Conservation (phyloP, 1,140 invertebrate genomes). For the Lepidurus apus region DNA sequence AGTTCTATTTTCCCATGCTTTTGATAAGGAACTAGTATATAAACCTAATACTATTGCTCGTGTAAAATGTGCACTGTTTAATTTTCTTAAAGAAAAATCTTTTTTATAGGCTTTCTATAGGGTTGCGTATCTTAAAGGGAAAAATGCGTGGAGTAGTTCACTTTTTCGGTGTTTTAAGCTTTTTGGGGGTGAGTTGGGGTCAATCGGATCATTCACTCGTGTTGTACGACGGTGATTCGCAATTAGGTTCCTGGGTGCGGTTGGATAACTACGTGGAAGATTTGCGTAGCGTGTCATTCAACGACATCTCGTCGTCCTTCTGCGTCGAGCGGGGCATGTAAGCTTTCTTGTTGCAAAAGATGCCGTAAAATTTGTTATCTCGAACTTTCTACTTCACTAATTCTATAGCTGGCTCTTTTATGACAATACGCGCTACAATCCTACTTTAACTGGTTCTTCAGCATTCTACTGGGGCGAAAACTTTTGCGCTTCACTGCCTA, state of each 20-base stretch:
- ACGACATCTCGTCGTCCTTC: constrained; percentile 30
- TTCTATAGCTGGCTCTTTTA: constrained; percentile 32
- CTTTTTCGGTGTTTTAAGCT: neutral
- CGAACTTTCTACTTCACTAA: neutral
- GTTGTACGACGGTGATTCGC: constrained; percentile 28
- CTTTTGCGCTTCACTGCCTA: constrained; percentile 26
- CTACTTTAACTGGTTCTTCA: constrained; percentile 10
- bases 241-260: constrained; percentile 27
- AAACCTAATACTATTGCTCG: neutral
- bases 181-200: neutral
- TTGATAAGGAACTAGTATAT: neutral
- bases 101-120: neutral
- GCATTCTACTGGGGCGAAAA: constrained; percentile 33
- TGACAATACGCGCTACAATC: constrained; percentile 30
- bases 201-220: constrained; percentile 28
- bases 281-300: constrained; percentile 24
- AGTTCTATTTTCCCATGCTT: neutral
- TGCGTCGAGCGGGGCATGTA: constrained; percentile 32
- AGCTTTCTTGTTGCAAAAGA: neutral
- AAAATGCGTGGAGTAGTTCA: neutral
- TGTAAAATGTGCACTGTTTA: neutral
- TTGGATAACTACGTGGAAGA: constrained; percentile 32
- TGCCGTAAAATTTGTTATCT: neutral
- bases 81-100: neutral
- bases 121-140: neutral